A percentile compares a stretch with the other conserved stretches of the same genome.
Evolutionary conservation across 2,888 invertebrate genomes (phyloP).

Genomic region (Temnothorax rugatulus): DNA sequence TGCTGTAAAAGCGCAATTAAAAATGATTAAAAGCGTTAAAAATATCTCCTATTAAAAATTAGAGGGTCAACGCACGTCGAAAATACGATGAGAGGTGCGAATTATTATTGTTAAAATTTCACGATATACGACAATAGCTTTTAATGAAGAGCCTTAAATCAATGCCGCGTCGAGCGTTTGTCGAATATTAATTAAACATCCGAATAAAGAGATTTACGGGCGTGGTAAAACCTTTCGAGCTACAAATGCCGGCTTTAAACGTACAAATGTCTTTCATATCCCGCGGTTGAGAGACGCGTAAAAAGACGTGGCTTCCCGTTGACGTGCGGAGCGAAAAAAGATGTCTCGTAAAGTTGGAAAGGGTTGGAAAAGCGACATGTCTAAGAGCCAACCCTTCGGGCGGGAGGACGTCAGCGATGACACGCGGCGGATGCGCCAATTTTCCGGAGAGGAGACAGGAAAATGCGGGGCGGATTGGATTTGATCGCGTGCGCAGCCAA

Average conservation of each 20-base stretch:
- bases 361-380: constrained; percentile 6
- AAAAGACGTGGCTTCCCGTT: background rate
- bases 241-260: background rate
- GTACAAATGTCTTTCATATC: background rate
- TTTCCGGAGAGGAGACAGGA: background rate
- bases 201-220: background rate
- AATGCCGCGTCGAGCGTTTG: background rate
- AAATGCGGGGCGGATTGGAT: background rate
- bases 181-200: constrained; percentile 4
- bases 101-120: constrained; percentile 25
- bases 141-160: background rate
- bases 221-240: background rate
- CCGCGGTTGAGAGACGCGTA: background rate
- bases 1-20: constrained; percentile 26
- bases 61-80: too few relatives aligned
- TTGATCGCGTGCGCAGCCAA: constrained; percentile 5
- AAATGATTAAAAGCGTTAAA: constrained; percentile 22
- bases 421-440: constrained; percentile 1
- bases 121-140: background rate
- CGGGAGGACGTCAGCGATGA: background rate
- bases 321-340: background rate
- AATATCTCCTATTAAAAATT: background rate
- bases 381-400: background rate
- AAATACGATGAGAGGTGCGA: background rate
- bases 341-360: background rate